These are phyloP conservation scores for Taenioides sp. DNA, from an alignment of 2,797 vertebrate species.

Conservation along the genomic window DNA sequence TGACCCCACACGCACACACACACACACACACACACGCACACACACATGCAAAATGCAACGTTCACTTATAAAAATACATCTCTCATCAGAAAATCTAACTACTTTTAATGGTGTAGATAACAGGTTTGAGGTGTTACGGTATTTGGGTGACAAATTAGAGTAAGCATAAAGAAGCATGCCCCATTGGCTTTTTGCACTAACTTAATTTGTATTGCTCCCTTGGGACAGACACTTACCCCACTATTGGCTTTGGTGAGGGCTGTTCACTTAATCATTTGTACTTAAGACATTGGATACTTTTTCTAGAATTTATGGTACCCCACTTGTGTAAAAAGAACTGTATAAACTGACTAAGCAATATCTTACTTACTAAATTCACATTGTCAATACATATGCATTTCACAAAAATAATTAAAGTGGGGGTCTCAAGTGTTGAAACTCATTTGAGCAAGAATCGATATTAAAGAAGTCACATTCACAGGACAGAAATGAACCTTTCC, in stretches of 20 bases:
- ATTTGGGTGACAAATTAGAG: constrained; percentile 31
- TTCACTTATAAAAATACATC: constrained; percentile 40
- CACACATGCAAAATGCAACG: constrained; percentile 22
- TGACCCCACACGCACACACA: constrained; percentile 24
- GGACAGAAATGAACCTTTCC: no score
- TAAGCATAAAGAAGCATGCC: constrained; percentile 21
- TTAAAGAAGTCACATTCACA: no score
- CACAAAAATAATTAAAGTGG: no score
- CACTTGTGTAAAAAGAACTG: not conserved
- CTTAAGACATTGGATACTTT: not conserved
- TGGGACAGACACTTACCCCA: constrained; percentile 30
- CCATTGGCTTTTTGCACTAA: constrained; percentile 36
- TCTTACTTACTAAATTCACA: not conserved
- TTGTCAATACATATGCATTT: no score
- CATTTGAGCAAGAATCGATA: no score
- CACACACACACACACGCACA: constrained; percentile 24
- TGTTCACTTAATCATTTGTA: constrained; percentile 6
- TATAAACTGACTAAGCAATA: not conserved
- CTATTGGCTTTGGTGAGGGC: constrained; percentile 28
- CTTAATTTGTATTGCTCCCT: constrained; percentile 49
- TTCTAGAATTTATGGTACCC: not conserved
- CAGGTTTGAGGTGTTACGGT: constrained; percentile 31
- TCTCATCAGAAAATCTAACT: constrained; percentile 33
- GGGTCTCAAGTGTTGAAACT: no score
- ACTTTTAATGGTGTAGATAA: constrained; percentile 30